Evolutionary conservation across 1,140 invertebrate species (phyloP), one percentile per base, ranked within the genome.

Genomic region (Drosophila mayri): DNA sequence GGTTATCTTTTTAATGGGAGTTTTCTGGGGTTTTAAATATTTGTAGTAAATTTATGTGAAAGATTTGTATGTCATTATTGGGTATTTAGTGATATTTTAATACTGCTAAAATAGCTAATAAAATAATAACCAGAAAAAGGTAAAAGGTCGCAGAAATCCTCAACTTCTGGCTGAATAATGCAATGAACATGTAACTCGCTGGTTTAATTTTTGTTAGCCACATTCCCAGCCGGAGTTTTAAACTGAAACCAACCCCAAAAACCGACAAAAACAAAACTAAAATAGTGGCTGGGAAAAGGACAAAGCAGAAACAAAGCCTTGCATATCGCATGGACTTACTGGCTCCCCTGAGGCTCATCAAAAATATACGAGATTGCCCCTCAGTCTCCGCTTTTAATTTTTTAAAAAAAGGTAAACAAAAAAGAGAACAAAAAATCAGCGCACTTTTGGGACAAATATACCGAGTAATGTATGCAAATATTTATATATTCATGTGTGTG

Each of bases 361-460:
- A 76, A 83, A 84, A 81, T 63, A 62, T 66, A 76, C 67, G 66
- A 60, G 67, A 60, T 67, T 71, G 30, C 22, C 70, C 43, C 43
- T 22, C 44, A 50, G 38, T 22, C 44, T 46, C 52, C 54, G 54
- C 66, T 70, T 78, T 78, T 78, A 78, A 68, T 76, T 78, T 77
- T 78, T 78, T 78, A 25, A 25, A 25, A 25, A 25, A 25, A 25
- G 25, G 74, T 63, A 63, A 78, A 70, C 75, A 28, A 40, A 78
- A 47, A 47, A 10, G 16, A 14, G 22, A 44, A 11, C 1, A 10
- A 28, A 47, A 25, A 28, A 47, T 47, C 59, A 81, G 55, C 54
- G 67, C 71, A 84, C 83, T 77, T 84, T 77, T 65, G 83, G 83
- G 84, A 87, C 84, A 83, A 77, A 88, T 80, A 79, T 68, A 57